Evolutionary conservation across 2,113 vertebrate genomes (phyloP).

Genomic region (Poeciliopsis retropinna): DNA sequence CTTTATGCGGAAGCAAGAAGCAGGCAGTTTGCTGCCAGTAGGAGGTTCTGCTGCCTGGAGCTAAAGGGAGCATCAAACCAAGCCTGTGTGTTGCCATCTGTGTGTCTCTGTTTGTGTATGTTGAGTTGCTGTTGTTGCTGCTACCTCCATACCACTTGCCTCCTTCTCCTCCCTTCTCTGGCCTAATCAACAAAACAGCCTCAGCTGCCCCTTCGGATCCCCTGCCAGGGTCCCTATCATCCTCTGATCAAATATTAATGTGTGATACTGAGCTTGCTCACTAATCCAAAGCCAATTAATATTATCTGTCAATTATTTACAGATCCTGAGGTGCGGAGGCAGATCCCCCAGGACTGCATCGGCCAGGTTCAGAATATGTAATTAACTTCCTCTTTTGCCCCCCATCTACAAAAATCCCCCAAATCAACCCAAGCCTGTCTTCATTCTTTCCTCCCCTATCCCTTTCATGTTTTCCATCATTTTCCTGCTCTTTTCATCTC

Average conservation of each 20-base stretch:
- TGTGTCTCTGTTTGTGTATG: constrained; percentile 60
- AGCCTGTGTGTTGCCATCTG: constrained; percentile 53
- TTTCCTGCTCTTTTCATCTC: constrained; percentile 50
- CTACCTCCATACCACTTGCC: constrained; percentile 69
- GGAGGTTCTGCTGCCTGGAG: constrained; percentile 80
- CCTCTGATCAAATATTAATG: constrained; percentile 99
- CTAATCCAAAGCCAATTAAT: constrained; percentile 99
- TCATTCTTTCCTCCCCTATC: constrained; percentile 60
- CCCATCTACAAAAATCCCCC: not conserved
- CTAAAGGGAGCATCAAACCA: constrained; percentile 79
- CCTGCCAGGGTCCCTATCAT: constrained; percentile 99
- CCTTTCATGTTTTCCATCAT: constrained; percentile 46
- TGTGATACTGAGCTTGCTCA: constrained; percentile 99
- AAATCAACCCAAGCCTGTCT: constrained; percentile 21
- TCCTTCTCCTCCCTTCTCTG: constrained; percentile 86
- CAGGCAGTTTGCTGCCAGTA: constrained; percentile 81
- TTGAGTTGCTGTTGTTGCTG: constrained; percentile 51
- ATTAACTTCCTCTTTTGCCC: constrained; percentile 88
- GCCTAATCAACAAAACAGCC: constrained; percentile 95
- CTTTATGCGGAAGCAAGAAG: constrained; percentile 71
- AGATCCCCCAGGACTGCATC: constrained; percentile 96
- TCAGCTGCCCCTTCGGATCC: constrained; percentile 97
- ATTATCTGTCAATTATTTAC: constrained; percentile 99
- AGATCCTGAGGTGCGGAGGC: constrained; percentile 99
- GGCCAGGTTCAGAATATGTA: constrained; percentile 99